These are phyloP conservation scores for Manis javanica DNA, from an alignment of 2,797 vertebrate genomes.

Conservation along the genomic window DNA sequence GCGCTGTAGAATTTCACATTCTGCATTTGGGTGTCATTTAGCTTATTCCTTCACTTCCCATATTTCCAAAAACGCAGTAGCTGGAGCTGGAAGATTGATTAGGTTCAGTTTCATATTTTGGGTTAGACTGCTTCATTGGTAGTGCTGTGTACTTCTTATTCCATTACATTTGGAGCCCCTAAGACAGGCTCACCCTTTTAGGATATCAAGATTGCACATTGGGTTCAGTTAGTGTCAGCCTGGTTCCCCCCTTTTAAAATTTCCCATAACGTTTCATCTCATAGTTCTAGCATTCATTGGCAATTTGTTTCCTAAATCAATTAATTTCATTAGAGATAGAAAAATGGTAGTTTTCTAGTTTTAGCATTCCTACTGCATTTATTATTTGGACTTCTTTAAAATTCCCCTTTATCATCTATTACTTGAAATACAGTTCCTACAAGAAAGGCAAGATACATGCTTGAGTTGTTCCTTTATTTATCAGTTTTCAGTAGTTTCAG, in stretches of 20 bases:
- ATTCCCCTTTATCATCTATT: background rate
- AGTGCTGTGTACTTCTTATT: background rate
- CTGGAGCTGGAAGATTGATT: background rate
- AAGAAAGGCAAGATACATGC: background rate
- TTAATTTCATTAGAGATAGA: background rate
- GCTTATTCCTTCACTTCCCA: background rate
- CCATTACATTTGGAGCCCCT: background rate
- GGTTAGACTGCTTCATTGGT: background rate
- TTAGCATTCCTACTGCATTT: background rate
- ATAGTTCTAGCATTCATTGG: background rate
- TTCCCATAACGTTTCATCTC: background rate
- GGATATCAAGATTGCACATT: background rate
- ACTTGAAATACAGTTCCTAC: background rate
- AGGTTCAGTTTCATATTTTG: background rate
- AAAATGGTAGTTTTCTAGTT: background rate
- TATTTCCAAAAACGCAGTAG: background rate
- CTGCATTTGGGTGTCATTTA: background rate
- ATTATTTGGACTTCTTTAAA: background rate
- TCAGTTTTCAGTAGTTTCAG: background rate
- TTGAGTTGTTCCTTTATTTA: background rate
- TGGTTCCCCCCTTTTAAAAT: background rate
- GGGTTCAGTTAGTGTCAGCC: background rate
- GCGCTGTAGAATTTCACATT: background rate
- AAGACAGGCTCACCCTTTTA: background rate
- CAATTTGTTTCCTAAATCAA: background rate